These are phyloP conservation scores for Pleuronectes platessa DNA, from an alignment of 2,113 vertebrate species.

Conservation along the genomic window DNA sequence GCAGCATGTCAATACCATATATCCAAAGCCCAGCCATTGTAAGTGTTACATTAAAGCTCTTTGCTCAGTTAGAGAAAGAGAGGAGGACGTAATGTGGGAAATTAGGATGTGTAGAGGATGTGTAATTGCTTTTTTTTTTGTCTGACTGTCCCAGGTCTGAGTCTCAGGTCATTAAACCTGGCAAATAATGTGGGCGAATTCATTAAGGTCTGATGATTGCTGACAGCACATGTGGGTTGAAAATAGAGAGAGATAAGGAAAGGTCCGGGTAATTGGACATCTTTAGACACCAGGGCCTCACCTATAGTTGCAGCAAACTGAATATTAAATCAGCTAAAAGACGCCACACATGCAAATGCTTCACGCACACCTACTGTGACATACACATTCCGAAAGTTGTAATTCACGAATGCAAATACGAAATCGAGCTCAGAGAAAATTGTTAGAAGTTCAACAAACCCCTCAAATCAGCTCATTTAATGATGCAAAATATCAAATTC, in stretches of 20 bases:
- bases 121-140: constrained; percentile 64
- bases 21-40: constrained; percentile 25
- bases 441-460: constrained; percentile 32
- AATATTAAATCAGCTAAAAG: constrained; percentile 46
- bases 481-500: background rate
- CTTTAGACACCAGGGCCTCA: constrained; percentile 32
- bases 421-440: constrained; percentile 37
- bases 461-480: constrained; percentile 34
- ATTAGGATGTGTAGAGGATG: constrained; percentile 51
- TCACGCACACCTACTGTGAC: constrained; percentile 7
- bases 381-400: constrained; percentile 11
- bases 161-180: constrained; percentile 74
- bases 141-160: constrained; percentile 55
- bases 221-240: constrained; percentile 47
- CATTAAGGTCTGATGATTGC: constrained; percentile 65
- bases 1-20: constrained; percentile 6
- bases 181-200: constrained; percentile 71
- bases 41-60: constrained; percentile 45
- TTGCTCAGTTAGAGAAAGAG: constrained; percentile 26
- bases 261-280: constrained; percentile 60
- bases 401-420: constrained; percentile 22
- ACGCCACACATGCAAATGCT: constrained; percentile 23
- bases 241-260: constrained; percentile 58
- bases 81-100: constrained; percentile 35
- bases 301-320: constrained; percentile 43